Percentiles rank a stretch among this genome's conserved stretches.
These are phyloP conservation scores for Pogonus chalceus DNA, from an alignment of 1,140 invertebrate species.

Conservation along the genomic window DNA sequence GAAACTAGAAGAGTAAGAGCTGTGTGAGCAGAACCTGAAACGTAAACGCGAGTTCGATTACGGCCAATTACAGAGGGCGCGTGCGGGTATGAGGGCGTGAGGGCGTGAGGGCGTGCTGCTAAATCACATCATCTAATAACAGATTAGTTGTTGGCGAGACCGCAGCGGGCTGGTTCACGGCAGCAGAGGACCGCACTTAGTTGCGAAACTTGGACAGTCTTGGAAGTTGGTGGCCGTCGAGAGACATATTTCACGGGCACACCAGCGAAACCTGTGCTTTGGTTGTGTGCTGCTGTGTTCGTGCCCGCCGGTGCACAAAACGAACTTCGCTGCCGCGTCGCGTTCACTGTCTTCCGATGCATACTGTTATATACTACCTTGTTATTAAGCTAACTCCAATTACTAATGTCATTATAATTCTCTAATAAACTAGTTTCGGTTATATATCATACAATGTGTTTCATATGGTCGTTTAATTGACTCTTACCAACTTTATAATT, in stretches of 20 bases:
- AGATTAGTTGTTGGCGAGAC: slow-evolving; percentile 21
- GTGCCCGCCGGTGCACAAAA: slow-evolving; percentile 10
- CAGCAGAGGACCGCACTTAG: slow-evolving; percentile 16
- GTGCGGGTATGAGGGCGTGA: too few relatives aligned
- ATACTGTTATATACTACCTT: too few relatives aligned
- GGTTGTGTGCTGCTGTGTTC: too few relatives aligned
- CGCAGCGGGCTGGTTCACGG: slow-evolving; percentile 11
- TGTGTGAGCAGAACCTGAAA: neutral
- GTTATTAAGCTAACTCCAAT: slow-evolving; percentile 1
- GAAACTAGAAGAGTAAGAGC: neutral
- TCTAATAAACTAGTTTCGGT: slow-evolving; percentile 1
- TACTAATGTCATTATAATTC: slow-evolving; percentile 10
- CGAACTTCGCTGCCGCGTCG: neutral
- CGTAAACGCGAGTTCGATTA: slow-evolving; percentile 5
- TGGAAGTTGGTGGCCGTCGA: slow-evolving; percentile 22
- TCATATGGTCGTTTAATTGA: too few relatives aligned
- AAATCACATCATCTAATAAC: slow-evolving; percentile 22
- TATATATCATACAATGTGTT: too few relatives aligned
- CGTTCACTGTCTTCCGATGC: neutral
- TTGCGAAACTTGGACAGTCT: slow-evolving; percentile 25
- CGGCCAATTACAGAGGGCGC: slow-evolving; percentile 22
- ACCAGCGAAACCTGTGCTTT: slow-evolving; percentile 20
- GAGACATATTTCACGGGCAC: slow-evolving; percentile 24
- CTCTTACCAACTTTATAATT: too few relatives aligned
- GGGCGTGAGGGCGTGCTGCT: slow-evolving; percentile 9